These are phyloP conservation scores for Dromiciops gliroides DNA, from an alignment of 2,113 vertebrate genomes.

Conservation along the genomic window DNA sequence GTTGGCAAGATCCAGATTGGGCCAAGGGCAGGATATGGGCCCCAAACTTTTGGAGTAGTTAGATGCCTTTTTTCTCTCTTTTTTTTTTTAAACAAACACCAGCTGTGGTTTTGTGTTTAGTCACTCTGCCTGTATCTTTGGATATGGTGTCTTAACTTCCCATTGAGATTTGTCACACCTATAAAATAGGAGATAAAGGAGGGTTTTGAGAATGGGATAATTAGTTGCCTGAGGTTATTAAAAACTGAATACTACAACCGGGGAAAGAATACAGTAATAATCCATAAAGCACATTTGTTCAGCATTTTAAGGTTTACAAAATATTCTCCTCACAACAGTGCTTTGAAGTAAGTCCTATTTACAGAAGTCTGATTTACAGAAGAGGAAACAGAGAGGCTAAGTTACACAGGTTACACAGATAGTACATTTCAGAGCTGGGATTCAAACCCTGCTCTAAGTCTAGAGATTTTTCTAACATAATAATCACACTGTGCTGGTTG, in stretches of 20 bases:
- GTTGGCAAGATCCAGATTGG: constrained; percentile 54
- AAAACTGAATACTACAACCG: constrained; percentile 17
- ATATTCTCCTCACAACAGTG: no score
- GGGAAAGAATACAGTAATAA: background rate
- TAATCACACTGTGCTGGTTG: no score
- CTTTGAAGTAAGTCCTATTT: no score
- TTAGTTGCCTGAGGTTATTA: constrained; percentile 26
- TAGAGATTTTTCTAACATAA: no score
- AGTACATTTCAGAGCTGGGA: no score
- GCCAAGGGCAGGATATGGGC: constrained; percentile 56
- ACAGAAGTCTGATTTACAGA: no score
- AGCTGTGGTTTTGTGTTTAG: constrained; percentile 63
- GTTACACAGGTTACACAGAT: no score
- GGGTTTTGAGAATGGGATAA: background rate
- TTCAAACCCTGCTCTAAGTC: no score
- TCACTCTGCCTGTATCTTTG: constrained; percentile 42
- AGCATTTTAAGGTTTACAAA: no score
- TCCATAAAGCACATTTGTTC: no score
- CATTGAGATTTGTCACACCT: background rate
- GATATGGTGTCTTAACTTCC: constrained; percentile 32
- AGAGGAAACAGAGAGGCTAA: no score
- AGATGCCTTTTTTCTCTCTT: constrained; percentile 42
- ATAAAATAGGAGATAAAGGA: background rate
- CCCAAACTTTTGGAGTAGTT: constrained; percentile 57
- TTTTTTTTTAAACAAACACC: constrained; percentile 45